Conservation (phyloP, 1,140 invertebrate genomes). For the Aphelenchoides fujianensis region DNA sequence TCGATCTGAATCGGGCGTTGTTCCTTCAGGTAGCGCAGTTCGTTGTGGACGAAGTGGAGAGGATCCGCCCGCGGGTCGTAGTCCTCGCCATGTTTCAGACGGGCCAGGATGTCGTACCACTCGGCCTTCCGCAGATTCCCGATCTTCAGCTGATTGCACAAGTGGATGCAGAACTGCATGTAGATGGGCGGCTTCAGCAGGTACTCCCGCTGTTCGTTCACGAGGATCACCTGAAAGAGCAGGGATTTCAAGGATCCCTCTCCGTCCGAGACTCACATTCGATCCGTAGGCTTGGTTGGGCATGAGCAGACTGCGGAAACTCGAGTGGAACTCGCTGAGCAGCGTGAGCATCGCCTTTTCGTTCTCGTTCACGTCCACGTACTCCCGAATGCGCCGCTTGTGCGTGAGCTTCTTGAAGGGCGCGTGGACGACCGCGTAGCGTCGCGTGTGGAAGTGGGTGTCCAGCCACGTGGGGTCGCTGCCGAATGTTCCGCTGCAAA, state of each 20-base stretch:
- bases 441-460: conserved; percentile 6
- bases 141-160: neutral
- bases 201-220: neutral
- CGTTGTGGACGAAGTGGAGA: neutral
- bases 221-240: conserved; percentile 2
- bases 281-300: neutral
- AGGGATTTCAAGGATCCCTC: neutral
- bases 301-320: neutral
- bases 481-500: conserved; percentile 1
- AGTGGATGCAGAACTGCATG: neutral
- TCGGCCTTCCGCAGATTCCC: neutral
- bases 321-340: neutral
- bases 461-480: neutral
- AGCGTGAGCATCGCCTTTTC: conserved; percentile 1
- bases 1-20: conserved; percentile 7
- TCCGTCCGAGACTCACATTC: neutral
- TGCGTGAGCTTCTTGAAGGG: conserved; percentile 6
- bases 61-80: conserved; percentile 5
- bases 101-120: neutral
- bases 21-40: neutral
- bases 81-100: neutral
- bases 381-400: neutral
- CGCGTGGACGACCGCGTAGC: neutral
- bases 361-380: neutral
- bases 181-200: conserved; percentile 5